phyloP scores from a whole-genome alignment of 2,888 invertebrate species.

The Diachrysia chrysitis region DNA sequence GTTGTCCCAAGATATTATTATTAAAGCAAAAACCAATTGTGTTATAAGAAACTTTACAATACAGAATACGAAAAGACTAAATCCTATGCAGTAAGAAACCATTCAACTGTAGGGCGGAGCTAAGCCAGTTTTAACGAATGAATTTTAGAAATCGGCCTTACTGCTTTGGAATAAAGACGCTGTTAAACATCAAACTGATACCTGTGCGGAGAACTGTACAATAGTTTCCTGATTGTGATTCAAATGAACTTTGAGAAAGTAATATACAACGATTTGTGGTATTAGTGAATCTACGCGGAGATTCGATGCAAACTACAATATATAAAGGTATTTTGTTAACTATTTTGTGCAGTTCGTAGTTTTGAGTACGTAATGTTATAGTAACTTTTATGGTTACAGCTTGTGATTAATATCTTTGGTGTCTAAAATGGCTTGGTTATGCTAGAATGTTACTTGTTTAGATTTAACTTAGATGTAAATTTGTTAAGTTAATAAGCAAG shows the following conservation, averaged over 20 bases:
- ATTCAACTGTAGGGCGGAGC: background rate
- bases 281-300: background rate
- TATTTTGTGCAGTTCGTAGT: background rate
- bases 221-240: background rate
- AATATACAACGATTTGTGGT: slow-evolving; percentile 1
- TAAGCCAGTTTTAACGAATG: background rate
- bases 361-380: background rate
- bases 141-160: background rate
- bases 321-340: background rate
- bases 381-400: background rate
- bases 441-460: no score
- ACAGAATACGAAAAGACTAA: no score
- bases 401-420: background rate
- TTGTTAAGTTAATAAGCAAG: no score
- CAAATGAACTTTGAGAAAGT: background rate
- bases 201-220: background rate
- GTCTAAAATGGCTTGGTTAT: no score
- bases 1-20: no score
- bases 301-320: background rate
- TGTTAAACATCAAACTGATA: background rate
- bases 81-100: no score
- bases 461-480: no score
- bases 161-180: background rate
- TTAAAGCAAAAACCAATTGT: no score
- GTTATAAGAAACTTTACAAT: no score